Conservation (phyloP, 1,140 invertebrate species). For the Drosophila paulistorum region DNA sequence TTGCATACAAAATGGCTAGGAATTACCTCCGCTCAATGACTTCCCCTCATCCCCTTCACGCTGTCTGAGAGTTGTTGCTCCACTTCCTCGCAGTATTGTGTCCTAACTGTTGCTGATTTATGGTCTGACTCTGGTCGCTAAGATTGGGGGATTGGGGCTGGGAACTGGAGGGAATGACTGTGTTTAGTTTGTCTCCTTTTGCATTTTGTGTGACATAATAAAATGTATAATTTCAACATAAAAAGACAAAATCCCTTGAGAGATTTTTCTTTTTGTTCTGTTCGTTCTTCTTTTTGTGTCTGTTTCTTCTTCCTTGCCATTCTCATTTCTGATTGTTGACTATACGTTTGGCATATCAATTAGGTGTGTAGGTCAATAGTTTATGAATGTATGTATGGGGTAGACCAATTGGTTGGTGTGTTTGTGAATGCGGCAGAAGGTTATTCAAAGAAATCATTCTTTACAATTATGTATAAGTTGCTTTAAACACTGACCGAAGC, state of each 20-base stretch:
- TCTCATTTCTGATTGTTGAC: constrained; percentile 46
- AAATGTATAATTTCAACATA: constrained; percentile 76
- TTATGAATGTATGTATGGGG: constrained; percentile 38
- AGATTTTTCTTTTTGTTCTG: constrained; percentile 44
- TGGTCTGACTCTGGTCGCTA: constrained; percentile 35
- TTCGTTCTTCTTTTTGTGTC: not conserved
- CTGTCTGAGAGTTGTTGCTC: constrained; percentile 22
- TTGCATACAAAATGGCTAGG: constrained; percentile 53
- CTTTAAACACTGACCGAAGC: not conserved
- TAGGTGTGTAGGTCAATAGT: constrained; percentile 72
- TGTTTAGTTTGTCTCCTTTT: constrained; percentile 57
- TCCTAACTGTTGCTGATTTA: constrained; percentile 73
- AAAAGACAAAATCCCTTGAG: constrained; percentile 61
- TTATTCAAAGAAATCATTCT: not conserved
- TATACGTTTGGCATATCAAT: constrained; percentile 67
- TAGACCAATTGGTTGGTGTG: constrained; percentile 4
- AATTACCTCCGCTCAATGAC: constrained; percentile 22
- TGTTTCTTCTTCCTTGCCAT: not conserved
- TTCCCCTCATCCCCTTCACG: not conserved
- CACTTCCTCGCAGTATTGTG: constrained; percentile 45
- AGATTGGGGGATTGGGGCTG: not conserved
- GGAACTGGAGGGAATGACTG: constrained; percentile 37
- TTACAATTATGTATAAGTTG: not conserved
- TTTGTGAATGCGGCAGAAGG: no score
- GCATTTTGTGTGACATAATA: constrained; percentile 59